Conservation (phyloP, 2,888 invertebrate genomes). For the Mimas tiliae region DNA sequence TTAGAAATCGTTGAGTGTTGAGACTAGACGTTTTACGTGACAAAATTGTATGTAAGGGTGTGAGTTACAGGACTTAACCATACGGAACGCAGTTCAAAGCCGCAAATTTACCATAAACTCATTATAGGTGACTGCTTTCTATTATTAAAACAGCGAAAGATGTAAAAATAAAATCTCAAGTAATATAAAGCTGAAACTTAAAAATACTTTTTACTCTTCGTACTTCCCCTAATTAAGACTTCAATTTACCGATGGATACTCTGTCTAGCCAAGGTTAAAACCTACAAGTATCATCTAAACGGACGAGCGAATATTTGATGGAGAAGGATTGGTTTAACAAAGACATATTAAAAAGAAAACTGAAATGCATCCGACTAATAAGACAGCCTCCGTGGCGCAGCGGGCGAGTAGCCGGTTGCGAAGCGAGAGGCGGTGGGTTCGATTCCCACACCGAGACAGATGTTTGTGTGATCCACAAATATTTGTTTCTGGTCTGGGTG, state of each 20-base stretch:
- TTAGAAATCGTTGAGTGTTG: background rate
- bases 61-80: background rate
- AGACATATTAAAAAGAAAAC: constrained; percentile 22
- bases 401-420: too few species aligned
- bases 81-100: too few species aligned
- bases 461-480: too few species aligned
- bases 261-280: background rate
- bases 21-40: background rate
- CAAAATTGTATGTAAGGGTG: background rate
- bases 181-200: too few species aligned
- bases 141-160: too few species aligned
- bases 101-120: too few species aligned
- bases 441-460: too few species aligned
- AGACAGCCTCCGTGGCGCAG: too few species aligned
- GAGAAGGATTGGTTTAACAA: background rate
- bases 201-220: background rate
- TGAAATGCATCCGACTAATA: constrained; percentile 32
- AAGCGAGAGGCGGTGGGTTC: too few species aligned
- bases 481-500: too few species aligned
- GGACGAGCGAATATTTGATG: background rate
- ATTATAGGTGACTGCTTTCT: too few species aligned
- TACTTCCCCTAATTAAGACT: background rate
- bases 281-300: background rate
- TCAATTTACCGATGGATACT: background rate
- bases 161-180: too few species aligned